Evolutionary conservation across 2,888 invertebrate genomes (phyloP).

Genomic region (Lithophane semibrunnea): DNA sequence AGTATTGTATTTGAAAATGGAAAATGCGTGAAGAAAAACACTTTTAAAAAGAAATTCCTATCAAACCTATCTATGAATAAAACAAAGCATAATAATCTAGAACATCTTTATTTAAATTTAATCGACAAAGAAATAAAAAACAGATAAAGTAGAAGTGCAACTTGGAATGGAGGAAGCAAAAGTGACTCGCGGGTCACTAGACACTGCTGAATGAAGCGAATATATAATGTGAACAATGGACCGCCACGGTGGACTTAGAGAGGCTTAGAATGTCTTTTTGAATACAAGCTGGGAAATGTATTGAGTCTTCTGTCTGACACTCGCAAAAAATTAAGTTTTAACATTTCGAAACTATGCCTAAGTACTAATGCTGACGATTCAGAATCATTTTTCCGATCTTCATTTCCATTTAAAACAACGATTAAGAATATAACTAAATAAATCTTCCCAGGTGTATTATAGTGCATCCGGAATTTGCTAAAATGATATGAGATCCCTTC

Average conservation of each 20-base stretch:
- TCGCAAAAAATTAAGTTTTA: background rate
- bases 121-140: background rate
- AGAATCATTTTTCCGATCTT: background rate
- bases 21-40: background rate
- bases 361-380: background rate
- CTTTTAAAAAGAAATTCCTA: conserved; percentile 17
- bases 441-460: background rate
- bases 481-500: background rate
- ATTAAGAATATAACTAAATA: no score
- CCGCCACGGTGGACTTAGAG: conserved; percentile 1
- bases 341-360: background rate
- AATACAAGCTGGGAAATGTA: conserved; percentile 18
- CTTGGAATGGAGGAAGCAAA: conserved; percentile 56
- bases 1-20: background rate
- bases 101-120: conserved; percentile 26
- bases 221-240: conserved; percentile 45
- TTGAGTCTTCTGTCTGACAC: background rate
- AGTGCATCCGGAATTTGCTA: background rate
- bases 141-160: conserved; percentile 7
- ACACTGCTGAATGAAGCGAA: conserved; percentile 28
- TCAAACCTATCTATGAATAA: background rate
- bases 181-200: conserved; percentile 46
- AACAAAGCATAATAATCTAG: background rate
- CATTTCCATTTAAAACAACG: background rate
- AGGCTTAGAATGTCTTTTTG: conserved; percentile 21